phyloP scores from a whole-genome alignment of 2,113 vertebrate species.

The Neofelis nebulosa region DNA sequence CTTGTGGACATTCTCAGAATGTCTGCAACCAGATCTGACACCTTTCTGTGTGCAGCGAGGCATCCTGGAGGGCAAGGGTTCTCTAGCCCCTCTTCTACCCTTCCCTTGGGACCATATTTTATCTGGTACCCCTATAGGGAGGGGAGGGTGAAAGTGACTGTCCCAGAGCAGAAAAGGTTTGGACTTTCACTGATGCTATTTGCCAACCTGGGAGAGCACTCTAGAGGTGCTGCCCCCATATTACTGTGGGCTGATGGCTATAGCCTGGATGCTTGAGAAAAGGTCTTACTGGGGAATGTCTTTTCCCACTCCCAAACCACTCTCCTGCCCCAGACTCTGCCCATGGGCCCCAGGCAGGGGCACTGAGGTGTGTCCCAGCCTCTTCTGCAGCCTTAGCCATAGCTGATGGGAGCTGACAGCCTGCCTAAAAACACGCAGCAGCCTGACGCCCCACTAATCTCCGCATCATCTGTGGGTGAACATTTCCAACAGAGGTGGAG shows the following conservation, averaged over 20 bases:
- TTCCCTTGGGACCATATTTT: background rate
- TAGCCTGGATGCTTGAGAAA: slow-evolving; percentile 80
- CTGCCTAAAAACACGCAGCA: slow-evolving; percentile 78
- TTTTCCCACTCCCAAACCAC: background rate
- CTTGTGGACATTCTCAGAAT: background rate
- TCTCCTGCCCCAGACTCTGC: background rate
- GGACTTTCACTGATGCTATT: background rate
- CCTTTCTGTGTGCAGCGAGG: background rate
- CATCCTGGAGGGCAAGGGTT: background rate
- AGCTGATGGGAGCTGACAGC: slow-evolving; percentile 85
- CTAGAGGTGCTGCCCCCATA: slow-evolving; percentile 44
- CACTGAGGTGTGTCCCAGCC: slow-evolving; percentile 78
- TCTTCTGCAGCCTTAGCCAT: slow-evolving; percentile 55
- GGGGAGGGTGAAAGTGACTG: background rate
- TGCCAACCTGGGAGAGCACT: slow-evolving; percentile 63
- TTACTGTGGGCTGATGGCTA: background rate
- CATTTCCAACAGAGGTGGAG: slow-evolving; percentile 68
- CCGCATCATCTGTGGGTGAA: slow-evolving; percentile 71
- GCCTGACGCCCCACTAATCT: slow-evolving; percentile 76
- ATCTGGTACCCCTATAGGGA: background rate
- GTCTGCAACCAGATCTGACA: background rate
- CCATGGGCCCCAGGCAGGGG: background rate
- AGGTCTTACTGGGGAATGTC: slow-evolving; percentile 72
- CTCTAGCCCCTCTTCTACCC: background rate
- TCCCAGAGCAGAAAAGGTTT: background rate